Base-by-base conservation (phyloP, 2,113 vertebrate species). In the Rhinopomastus cyanomelas region DNA sequence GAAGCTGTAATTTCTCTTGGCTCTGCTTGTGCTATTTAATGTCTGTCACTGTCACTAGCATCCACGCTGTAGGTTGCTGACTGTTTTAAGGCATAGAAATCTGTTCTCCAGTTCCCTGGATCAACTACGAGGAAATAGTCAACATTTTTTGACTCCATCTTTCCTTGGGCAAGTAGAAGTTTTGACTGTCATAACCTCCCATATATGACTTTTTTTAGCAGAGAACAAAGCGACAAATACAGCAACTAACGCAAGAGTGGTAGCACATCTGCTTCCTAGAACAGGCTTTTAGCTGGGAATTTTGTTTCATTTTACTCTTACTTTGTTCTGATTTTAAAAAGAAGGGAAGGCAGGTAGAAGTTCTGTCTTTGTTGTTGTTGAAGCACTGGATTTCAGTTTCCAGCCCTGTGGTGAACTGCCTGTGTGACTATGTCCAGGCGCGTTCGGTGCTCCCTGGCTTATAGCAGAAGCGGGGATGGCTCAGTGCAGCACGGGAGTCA, bases 161-260 rank as follows among this genome's bases (percentile, higher is more conserved):
- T 66, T 91, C 68, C 59, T 57, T 39, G 66, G 65, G 42, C 52
- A 94, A 77, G 72, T n/a, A 52, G 87, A 67, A 11, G 1, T 90
- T 90, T 91, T 72, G 60, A 79, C 77, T 64, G 75, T 42, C 62
- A 72, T 71, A 86, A 77, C 18, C 78, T 73, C 39, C 19, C 74
- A 89, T 87, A 29, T 59, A 48, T 59, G 78, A 73, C 60, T 57
- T 85, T 85, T n/a, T 42, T 82, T 73, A 81, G 91, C 48, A 89
- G 67, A 55, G 67, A 88, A 81, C 56, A 87, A 75, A 96, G 68
- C 71, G 48, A 53, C 62, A 85, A 93, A 91, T 93, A 89, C 67
- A 79, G 48, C 36, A 92, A 57, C 74, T 81, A 85, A 85, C 55
- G 57, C 57, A 89, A 69, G 79, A 57, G 91, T 67, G 82, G 81